Evolutionary conservation across 2,797 vertebrate genomes (phyloP), one percentile per base, ranked within the genome.

Genomic region (Microhierax caerulescens): DNA sequence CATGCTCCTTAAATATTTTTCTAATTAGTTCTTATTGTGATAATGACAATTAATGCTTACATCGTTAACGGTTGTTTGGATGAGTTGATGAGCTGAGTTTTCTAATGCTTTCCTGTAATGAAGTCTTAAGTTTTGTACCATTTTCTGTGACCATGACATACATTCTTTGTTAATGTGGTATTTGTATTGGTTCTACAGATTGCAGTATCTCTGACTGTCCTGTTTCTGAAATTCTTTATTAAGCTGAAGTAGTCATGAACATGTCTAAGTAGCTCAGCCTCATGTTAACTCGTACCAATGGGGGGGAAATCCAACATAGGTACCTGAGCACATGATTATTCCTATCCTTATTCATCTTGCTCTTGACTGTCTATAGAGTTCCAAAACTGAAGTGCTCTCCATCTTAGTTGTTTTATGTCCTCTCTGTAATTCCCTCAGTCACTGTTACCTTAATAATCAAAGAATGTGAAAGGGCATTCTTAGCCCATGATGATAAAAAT

Each of bases 251-350:
- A 59, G 28, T 64, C 41, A 10, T 43, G 20, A 74, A 13, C 23
- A 47, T 25, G 11, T 70, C 56, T 85, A 64, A 88, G 74, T 76
- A 57, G 28, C 45, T 95, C 69, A 76, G 69, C 50, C 57, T 96
- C 45, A 10, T 3, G 4, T 82, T 73, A 90, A 61, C 21, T 7
- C 4, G 3, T 56, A 28, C n/a, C 70, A n/a, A 32, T 50, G 17
- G 37, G 18, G 18, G 20, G 13, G 15, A 86, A 79, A 64, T 70
- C 11, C 0, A 2, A 3, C 43, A 28, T 14, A 39, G 32, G 27
- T 43, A 18, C 20, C 32, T 0, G 0, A 63, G 54, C 25, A 6
- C 8, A 1, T 30, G 9, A 13, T 79, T 90, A 39, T 69, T 79
- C 43, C 37, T 79, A 0, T 60, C 39, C 24, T 60, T 75, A 27